Percentiles rank a stretch among this genome's conserved stretches.
phyloP scores from a whole-genome alignment of 2,113 vertebrate genomes.

The Hylia prasina region DNA sequence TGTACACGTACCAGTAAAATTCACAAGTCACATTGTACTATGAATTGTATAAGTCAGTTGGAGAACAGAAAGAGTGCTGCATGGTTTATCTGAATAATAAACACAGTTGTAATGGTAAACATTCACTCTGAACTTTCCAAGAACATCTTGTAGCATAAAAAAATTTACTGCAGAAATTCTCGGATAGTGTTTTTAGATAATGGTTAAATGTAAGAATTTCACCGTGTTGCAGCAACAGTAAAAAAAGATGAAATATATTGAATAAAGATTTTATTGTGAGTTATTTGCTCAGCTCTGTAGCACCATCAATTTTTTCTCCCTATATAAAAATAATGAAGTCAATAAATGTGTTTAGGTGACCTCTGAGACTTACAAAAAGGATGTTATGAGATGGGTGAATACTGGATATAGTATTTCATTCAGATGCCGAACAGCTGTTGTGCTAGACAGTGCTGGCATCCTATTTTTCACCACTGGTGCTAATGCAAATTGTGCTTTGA shows the following conservation, averaged over 20 bases:
- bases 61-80: neutral
- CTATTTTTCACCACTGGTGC: neutral
- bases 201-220: conserved; percentile 42
- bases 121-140: conserved; percentile 28
- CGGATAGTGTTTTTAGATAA: conserved; percentile 27
- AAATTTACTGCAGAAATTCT: conserved; percentile 43
- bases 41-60: neutral
- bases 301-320: conserved; percentile 53
- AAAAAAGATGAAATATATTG: conserved; percentile 51
- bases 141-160: conserved; percentile 24
- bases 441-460: conserved; percentile 29
- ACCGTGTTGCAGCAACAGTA: conserved; percentile 38
- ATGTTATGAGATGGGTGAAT: conserved; percentile 59
- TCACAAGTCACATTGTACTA: neutral
- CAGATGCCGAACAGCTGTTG: conserved; percentile 42
- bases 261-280: conserved; percentile 64
- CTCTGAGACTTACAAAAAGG: conserved; percentile 52
- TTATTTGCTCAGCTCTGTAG: conserved; percentile 57
- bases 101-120: neutral
- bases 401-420: conserved; percentile 46
- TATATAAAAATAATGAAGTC: conserved; percentile 67
- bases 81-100: conserved; percentile 18
- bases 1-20: neutral
- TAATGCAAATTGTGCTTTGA: neutral
- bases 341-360: conserved; percentile 61